Conservation (phyloP, 2,888 invertebrate species). For the Gandaritis pyraliata region DNA sequence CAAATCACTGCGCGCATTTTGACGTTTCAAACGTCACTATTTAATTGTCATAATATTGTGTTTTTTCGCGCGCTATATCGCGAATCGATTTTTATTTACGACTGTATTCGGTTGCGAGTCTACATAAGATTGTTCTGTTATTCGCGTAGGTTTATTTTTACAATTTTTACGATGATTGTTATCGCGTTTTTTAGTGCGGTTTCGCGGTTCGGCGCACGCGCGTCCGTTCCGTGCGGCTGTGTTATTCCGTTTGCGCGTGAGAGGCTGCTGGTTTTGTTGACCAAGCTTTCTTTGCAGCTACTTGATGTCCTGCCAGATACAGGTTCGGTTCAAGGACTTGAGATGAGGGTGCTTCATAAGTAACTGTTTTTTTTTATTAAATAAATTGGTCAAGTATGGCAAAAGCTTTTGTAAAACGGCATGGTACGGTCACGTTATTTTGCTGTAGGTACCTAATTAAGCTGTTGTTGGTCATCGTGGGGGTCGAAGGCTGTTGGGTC, state of each 20-base stretch:
- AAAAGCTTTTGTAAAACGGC: too few species aligned
- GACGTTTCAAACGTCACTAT: constrained; percentile 29
- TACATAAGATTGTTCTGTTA: too few species aligned
- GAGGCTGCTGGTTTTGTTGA: constrained; percentile 39
- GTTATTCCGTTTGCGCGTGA: constrained; percentile 54
- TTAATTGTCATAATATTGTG: constrained; percentile 21
- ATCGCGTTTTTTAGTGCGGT: constrained; percentile 41
- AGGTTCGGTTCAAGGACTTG: constrained; percentile 39
- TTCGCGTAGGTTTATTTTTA: too few species aligned
- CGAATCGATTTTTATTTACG: too few species aligned
- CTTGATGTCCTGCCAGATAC: constrained; percentile 34
- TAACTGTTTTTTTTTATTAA: background rate
- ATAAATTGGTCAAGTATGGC: background rate
- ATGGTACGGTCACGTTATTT: too few species aligned
- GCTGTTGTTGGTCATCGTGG: background rate
- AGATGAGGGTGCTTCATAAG: constrained; percentile 29
- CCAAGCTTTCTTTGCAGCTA: constrained; percentile 48
- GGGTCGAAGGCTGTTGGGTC: too few species aligned
- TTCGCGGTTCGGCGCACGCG: constrained; percentile 50
- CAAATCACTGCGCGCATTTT: constrained; percentile 68
- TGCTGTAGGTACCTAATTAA: too few species aligned
- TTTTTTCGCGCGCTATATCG: background rate
- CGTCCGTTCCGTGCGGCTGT: constrained; percentile 45
- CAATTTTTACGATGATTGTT: background rate
- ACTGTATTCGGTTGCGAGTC: too few species aligned